phyloP scores from a whole-genome alignment of 2,888 invertebrate species.

The Eubasilissa splendida region DNA sequence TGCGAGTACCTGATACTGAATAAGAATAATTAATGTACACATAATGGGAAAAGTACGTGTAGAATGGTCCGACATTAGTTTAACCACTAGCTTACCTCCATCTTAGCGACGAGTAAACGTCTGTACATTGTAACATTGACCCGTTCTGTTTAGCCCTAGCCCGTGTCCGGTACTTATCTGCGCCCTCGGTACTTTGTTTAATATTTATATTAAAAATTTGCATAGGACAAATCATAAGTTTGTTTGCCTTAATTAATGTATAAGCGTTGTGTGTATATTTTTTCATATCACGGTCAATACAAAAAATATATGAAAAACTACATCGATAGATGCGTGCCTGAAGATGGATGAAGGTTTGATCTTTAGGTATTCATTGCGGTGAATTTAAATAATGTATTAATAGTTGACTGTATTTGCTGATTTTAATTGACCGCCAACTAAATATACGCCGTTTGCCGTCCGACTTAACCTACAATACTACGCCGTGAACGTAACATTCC shows the following conservation, averaged over 20 bases:
- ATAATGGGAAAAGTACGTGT: background rate
- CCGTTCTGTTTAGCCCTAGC: too few relatives aligned
- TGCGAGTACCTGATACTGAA: conserved; percentile 40
- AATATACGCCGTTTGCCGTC: conserved; percentile 48
- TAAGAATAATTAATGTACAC: conserved; percentile 26
- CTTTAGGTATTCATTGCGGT: conserved; percentile 37
- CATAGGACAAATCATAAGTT: conserved; percentile 51
- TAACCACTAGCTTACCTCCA: too few relatives aligned
- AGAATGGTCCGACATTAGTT: too few relatives aligned
- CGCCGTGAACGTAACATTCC: conserved; percentile 46
- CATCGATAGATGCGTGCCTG: conserved; percentile 57
- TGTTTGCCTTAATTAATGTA: conserved; percentile 53
- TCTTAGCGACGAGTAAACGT: too few relatives aligned
- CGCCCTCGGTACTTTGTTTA: too few relatives aligned
- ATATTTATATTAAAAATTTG: conserved; percentile 40
- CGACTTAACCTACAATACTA: conserved; percentile 38
- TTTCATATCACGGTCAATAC: conserved; percentile 44
- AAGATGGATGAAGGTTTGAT: conserved; percentile 28
- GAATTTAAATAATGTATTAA: conserved; percentile 9
- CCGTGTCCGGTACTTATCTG: too few relatives aligned
- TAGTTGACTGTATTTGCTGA: conserved; percentile 28
- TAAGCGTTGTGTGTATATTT: conserved; percentile 50
- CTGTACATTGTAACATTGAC: too few relatives aligned
- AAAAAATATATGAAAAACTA: conserved; percentile 37
- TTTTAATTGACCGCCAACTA: conserved; percentile 4